Evolutionary conservation across 2,113 vertebrate species (phyloP), one percentile per base, ranked within the genome.

Genomic region (Centropus unirufus): DNA sequence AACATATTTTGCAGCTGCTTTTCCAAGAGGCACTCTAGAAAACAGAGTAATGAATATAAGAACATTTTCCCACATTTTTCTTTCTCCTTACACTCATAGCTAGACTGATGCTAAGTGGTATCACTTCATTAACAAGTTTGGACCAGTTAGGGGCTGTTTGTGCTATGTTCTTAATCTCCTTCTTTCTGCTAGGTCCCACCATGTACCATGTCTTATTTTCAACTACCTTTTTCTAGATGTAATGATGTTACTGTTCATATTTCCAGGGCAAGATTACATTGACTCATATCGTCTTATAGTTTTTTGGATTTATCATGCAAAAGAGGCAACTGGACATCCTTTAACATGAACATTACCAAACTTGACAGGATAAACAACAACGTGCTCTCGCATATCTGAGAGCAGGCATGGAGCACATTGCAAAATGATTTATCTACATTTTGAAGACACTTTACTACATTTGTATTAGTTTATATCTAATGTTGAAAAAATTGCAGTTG

Each of bases 391-490:
- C 54, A 68, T 61, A 91, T 34, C 77, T 85, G 62, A 89, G 17
- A 83, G 57, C 47, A 87, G 77, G 92, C 79, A 92, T 7, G 47
- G 11, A 82, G 80, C 66, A 79, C 87, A 95, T 85, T 96, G 87
- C 74, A 82, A 87, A 73, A 84, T 42, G 2, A 97, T 95, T 93
- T 95, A 84, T 96, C 92, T 93, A 62, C 57, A 76, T 96, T 95
- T 81, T 85, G 66, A 94, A 75, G 83, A 79, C 58, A 89, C 15
- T 83, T 90, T 72, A 34, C 81, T 72, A 54, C 77, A 93, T 95
- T 95, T 95, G 77, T 81, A 94, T 92, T 89, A 64, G 89, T 96
- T 94, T 96, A 92, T 76, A n/a, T 57, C 54, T 6, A 29, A 44
- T 78, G 74, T 89, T 92, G 46, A 85, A 95, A 90, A 93, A 91